phyloP scores from a whole-genome alignment of 2,797 vertebrate genomes.

The Strix occidentalis region DNA sequence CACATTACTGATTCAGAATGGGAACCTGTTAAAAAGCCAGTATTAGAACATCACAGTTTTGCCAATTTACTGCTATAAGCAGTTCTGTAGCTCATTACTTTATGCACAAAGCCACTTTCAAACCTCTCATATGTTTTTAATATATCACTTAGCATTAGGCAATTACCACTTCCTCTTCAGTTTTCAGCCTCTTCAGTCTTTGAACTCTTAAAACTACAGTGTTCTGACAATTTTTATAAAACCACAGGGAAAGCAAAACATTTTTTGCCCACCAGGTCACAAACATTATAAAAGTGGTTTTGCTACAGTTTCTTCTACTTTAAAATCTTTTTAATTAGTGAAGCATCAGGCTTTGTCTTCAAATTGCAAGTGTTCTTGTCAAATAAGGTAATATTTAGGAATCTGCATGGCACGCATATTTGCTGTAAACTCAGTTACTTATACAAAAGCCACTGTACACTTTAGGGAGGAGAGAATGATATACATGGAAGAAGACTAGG shows the following conservation, averaged over 20 bases:
- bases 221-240: conserved; percentile 55
- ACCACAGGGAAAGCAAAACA: conserved; percentile 10
- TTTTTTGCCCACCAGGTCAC: background rate
- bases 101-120: conserved; percentile 51
- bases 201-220: conserved; percentile 55
- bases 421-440: background rate
- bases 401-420: background rate
- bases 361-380: background rate
- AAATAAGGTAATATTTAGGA: background rate
- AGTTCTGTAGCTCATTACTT: conserved; percentile 60
- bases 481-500: background rate
- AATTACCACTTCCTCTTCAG: conserved; percentile 58
- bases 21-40: conserved; percentile 1
- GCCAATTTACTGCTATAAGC: conserved; percentile 8
- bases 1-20: conserved; percentile 8
- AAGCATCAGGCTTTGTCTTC: background rate
- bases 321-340: conserved; percentile 1
- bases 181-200: conserved; percentile 52
- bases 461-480: background rate
- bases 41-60: conserved; percentile 46
- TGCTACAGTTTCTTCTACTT: background rate
- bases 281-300: background rate
- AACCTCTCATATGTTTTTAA: conserved; percentile 62
- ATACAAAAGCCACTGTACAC: background rate
- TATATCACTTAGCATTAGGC: conserved; percentile 52